Conservation (phyloP, 2,113 vertebrate genomes). For the Prolemur simus region DNA sequence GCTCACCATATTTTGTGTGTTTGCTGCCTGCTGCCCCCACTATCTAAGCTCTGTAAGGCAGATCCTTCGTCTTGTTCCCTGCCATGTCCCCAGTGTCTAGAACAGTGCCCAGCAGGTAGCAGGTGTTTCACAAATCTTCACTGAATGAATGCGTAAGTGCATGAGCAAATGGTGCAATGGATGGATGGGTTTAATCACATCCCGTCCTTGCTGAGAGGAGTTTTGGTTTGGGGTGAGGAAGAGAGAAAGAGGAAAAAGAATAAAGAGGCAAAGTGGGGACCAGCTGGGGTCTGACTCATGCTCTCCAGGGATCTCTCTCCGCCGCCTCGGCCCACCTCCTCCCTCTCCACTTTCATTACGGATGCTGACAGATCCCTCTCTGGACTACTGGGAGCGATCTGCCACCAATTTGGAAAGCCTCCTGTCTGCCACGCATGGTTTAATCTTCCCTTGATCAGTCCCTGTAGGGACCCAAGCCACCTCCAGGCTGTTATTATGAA, state of each 20-base stretch:
- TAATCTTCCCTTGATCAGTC: background rate
- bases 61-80: background rate
- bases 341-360: background rate
- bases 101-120: background rate
- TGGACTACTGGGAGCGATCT: background rate
- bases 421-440: background rate
- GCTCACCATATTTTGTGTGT: rapidly evolving
- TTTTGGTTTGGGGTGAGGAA: background rate
- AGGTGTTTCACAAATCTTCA: background rate
- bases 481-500: background rate
- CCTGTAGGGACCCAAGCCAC: background rate
- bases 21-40: background rate
- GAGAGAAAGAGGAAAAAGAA: background rate
- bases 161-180: background rate
- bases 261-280: background rate
- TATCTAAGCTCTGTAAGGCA: background rate
- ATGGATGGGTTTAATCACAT: background rate
- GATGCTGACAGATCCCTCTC: conserved; percentile 22
- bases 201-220: background rate
- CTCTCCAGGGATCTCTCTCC: background rate
- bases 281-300: background rate
- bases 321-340: rapidly evolving
- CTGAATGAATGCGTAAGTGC: background rate
- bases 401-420: background rate
- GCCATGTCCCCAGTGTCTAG: background rate